Conservation (phyloP, 1,140 invertebrate species). For the Pantala flavescens region DNA sequence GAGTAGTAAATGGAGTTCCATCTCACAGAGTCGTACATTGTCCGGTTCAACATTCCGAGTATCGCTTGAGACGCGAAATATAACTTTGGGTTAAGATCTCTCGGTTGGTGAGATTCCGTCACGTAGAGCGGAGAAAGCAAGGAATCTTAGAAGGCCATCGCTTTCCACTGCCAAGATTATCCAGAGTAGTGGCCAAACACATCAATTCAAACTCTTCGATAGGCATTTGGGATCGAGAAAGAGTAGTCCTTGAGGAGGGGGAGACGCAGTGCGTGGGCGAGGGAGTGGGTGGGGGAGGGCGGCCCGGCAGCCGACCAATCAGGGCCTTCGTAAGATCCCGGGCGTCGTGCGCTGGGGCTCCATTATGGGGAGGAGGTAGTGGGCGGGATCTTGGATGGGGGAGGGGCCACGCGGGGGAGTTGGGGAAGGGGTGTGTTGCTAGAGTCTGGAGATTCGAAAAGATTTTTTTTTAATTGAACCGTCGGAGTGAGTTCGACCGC, state of each 20-base stretch:
- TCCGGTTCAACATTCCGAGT: too few relatives aligned
- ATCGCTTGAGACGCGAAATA: too few relatives aligned
- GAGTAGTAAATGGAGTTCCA: too few relatives aligned
- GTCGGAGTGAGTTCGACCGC: not conserved
- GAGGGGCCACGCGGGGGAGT: not conserved
- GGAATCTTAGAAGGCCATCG: too few relatives aligned
- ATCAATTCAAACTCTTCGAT: too few relatives aligned
- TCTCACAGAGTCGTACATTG: too few relatives aligned
- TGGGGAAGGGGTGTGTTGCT: not conserved
- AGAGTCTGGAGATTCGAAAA: not conserved
- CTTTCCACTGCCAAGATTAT: too few relatives aligned
- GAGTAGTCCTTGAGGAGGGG: not conserved
- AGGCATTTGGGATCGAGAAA: too few relatives aligned
- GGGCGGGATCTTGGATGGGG: not conserved
- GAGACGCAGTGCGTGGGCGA: not conserved
- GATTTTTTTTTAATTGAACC: not conserved
- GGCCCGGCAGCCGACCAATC: not conserved
- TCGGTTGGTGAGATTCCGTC: too few relatives aligned
- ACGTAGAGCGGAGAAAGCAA: too few relatives aligned
- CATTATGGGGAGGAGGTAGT: not conserved
- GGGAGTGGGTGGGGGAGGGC: not conserved
- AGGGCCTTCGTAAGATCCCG: not conserved
- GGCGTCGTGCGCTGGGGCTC: not conserved
- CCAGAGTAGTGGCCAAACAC: too few relatives aligned
- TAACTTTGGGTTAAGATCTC: too few relatives aligned